These are phyloP conservation scores for Heliconius ismenius DNA, from an alignment of 2,888 invertebrate species.

Conservation along the genomic window DNA sequence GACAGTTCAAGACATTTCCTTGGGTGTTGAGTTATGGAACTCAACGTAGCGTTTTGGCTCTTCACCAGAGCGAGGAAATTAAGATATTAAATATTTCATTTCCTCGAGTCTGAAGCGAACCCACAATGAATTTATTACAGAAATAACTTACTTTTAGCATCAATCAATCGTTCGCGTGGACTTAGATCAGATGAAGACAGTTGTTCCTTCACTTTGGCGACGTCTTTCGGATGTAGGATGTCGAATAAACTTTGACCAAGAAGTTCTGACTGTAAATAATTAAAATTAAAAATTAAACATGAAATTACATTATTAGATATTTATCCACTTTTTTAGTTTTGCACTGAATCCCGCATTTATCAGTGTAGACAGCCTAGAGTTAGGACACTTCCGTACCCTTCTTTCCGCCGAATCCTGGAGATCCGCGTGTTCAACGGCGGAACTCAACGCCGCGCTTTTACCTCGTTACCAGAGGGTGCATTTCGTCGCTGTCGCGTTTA, in stretches of 20 bases:
- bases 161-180: constrained; percentile 93
- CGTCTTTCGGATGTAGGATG: constrained; percentile 96
- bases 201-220: constrained; percentile 97
- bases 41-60: too few relatives aligned
- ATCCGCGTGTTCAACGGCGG: too few relatives aligned
- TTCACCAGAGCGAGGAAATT: too few relatives aligned
- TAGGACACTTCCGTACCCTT: background rate
- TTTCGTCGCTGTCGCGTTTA: too few relatives aligned
- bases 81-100: too few relatives aligned
- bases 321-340: background rate
- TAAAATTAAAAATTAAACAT: background rate
- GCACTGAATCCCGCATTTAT: background rate
- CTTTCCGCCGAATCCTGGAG: too few relatives aligned
- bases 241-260: constrained; percentile 97
- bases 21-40: too few relatives aligned
- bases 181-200: constrained; percentile 93
- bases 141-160: constrained; percentile 91
- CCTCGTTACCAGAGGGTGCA: too few relatives aligned
- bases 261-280: constrained; percentile 86
- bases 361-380: background rate
- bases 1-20: too few relatives aligned
- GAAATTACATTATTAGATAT: background rate
- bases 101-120: background rate
- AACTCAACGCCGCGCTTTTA: too few relatives aligned
- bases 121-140: background rate